Evolutionary conservation across 2,888 invertebrate species (phyloP).

Genomic region (Tenthredo livida): DNA sequence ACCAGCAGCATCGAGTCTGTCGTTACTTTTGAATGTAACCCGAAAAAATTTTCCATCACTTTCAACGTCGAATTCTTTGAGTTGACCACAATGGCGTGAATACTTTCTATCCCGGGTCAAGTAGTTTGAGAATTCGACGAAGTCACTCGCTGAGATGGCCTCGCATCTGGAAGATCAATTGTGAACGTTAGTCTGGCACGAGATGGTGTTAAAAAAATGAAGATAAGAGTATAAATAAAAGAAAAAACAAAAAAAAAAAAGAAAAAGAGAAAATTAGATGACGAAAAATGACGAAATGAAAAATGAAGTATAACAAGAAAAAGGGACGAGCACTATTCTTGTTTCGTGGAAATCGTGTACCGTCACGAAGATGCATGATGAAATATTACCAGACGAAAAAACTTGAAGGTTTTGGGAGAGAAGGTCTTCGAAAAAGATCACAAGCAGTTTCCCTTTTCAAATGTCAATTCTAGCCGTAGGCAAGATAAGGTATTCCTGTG

Average conservation of each 20-base stretch:
- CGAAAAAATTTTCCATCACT: slow-evolving; percentile 96
- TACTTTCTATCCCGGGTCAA: slow-evolving; percentile 94
- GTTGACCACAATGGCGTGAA: slow-evolving; percentile 92
- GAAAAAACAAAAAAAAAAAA: slow-evolving; percentile 55
- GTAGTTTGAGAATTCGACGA: slow-evolving; percentile 97
- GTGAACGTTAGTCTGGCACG: slow-evolving; percentile 3
- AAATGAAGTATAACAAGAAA: not conserved
- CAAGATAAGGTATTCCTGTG: not conserved
- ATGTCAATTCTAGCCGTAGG: not conserved
- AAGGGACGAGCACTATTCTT: not conserved
- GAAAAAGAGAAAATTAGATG: slow-evolving; percentile 54
- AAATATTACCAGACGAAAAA: not conserved
- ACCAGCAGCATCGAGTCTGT: slow-evolving; percentile 95
- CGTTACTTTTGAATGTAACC: slow-evolving; percentile 96
- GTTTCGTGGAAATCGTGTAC: slow-evolving; percentile 20
- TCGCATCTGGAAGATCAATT: slow-evolving; percentile 86
- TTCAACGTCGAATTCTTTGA: slow-evolving; percentile 89
- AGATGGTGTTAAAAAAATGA: not conserved
- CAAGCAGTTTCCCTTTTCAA: slow-evolving; percentile 17
- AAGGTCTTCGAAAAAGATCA: slow-evolving; percentile 21
- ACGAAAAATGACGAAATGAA: not conserved
- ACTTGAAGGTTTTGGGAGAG: slow-evolving; percentile 6
- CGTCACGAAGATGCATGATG: slow-evolving; percentile 35
- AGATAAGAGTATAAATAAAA: slow-evolving; percentile 57
- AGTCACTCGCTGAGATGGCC: slow-evolving; percentile 95